phyloP scores from a whole-genome alignment of 2,888 invertebrate genomes.

The Xanthorhoe designata region DNA sequence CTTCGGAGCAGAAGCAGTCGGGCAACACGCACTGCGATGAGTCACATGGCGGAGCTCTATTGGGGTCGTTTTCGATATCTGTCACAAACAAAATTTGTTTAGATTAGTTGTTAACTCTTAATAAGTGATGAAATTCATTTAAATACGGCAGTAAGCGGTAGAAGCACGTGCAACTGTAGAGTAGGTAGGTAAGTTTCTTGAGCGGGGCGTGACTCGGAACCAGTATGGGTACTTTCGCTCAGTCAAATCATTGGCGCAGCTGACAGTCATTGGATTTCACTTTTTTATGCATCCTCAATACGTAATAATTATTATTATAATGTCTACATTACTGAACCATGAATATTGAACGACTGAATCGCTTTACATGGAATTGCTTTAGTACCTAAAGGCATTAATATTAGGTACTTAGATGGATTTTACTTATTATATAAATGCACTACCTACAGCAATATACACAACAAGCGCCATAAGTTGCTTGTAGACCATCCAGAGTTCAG shows the following conservation, averaged over 20 bases:
- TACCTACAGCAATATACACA: conserved; percentile 1
- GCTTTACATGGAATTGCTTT: background rate
- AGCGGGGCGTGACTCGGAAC: conserved; percentile 65
- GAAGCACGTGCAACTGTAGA: conserved; percentile 48
- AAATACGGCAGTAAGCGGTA: conserved; percentile 44
- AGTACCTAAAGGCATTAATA: too few relatives aligned
- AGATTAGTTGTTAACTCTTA: background rate
- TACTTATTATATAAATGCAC: background rate
- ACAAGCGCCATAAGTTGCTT: conserved; percentile 9
- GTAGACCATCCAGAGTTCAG: conserved; percentile 41
- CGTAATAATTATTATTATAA: conserved; percentile 19
- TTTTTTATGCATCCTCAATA: conserved; percentile 52
- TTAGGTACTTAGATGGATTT: background rate
- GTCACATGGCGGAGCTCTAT: conserved; percentile 96
- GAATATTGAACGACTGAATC: background rate
- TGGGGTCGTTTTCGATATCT: conserved; percentile 97
- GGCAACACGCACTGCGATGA: conserved; percentile 94
- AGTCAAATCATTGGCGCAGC: conserved; percentile 67
- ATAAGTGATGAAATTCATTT: conserved; percentile 8
- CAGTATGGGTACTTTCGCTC: conserved; percentile 82
- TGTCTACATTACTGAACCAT: conserved; percentile 13
- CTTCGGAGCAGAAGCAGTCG: conserved; percentile 97
- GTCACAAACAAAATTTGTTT: conserved; percentile 55
- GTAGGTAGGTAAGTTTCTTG: conserved; percentile 50
- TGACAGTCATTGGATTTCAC: conserved; percentile 76